Evolutionary conservation across 1,140 invertebrate genomes (phyloP).

Genomic region (Proales similis): DNA sequence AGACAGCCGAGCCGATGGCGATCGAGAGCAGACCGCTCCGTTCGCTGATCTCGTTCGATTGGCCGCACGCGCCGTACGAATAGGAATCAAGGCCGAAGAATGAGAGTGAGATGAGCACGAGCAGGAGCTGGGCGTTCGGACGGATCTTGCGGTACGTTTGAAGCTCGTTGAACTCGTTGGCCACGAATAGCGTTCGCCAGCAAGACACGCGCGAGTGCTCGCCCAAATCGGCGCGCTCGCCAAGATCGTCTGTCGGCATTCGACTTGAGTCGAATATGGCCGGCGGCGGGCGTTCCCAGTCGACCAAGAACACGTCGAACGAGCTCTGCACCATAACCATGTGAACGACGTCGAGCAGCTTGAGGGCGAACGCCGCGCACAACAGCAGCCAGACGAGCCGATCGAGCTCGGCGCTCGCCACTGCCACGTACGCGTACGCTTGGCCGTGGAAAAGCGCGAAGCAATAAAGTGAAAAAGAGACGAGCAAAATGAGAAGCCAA

Average conservation of each 20-base stretch:
- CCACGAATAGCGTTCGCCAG: conserved; percentile 76
- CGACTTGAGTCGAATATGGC: neutral
- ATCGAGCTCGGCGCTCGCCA: neutral
- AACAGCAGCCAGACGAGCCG: conserved; percentile 2
- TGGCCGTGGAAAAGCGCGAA: conserved; percentile 14
- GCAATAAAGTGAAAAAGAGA: conserved; percentile 2
- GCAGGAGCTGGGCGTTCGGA: conserved; percentile 59
- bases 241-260: conserved; percentile 39
- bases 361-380: conserved; percentile 57
- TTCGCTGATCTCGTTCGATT: too few species aligned
- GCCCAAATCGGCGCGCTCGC: neutral
- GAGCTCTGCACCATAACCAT: conserved; percentile 61
- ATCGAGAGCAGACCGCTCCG: conserved; percentile 59
- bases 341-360: conserved; percentile 62
- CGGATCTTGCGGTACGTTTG: conserved; percentile 64
- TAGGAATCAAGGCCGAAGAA: conserved; percentile 56
- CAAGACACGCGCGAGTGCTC: conserved; percentile 58
- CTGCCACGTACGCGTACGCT: neutral
- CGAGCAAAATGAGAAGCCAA: neutral
- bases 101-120: conserved; percentile 61
- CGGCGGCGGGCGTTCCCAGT: conserved; percentile 69
- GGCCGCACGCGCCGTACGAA: conserved; percentile 50
- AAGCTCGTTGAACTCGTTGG: conserved; percentile 78
- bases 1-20: conserved; percentile 48
- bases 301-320: conserved; percentile 73